Evolutionary conservation across 2,113 vertebrate genomes (phyloP), one percentile per base, ranked within the genome.

Genomic region (Pseudopipra pipra): DNA sequence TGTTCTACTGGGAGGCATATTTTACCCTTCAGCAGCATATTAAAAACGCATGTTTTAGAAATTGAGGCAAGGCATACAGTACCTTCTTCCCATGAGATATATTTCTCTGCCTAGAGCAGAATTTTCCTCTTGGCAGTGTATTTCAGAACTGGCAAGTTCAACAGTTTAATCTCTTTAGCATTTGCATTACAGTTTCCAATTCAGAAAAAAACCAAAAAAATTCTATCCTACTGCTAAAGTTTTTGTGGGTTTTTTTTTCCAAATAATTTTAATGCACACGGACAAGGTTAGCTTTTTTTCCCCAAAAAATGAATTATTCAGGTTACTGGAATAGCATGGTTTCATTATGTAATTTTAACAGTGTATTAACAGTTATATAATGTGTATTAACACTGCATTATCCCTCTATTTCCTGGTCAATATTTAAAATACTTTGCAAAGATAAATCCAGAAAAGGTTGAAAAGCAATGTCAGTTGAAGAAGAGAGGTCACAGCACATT

Each of bases 11-110:
- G 82, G 96, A 98, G 58, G 95, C 65, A 58, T 93, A 97, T 96
- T 96, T 97, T 96, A 94, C 70, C 47, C 65, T 89, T 96, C 74
- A 94, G 66, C 37, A 93, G 85, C 46, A 62, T 76, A 95, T 92
- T 95, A 97, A 89, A 97, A 97, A 78, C 3, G 1, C 59, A 80
- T 90, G 49, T 93, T 95, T 97, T 94, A 96, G 75, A 95, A 97
- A 97, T 81, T 51, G 71, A 98, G 91, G 72, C 12, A 93, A 96
- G 65, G 28, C 52, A 67, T 75, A 70, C 6, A 84, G 23, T 87
- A 76, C 33, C 52, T 93, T 86, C 37, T n/a, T 97, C 95, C 68
- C 81, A 85, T 51, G 73, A 94, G 86, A 93, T 31, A 72, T 63
- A 95, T 93, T 97, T 87, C 73, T 91, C 51, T 97, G 84, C 79